Conservation (phyloP, 2,113 vertebrate species). For the Limnothrissa miodon region DNA sequence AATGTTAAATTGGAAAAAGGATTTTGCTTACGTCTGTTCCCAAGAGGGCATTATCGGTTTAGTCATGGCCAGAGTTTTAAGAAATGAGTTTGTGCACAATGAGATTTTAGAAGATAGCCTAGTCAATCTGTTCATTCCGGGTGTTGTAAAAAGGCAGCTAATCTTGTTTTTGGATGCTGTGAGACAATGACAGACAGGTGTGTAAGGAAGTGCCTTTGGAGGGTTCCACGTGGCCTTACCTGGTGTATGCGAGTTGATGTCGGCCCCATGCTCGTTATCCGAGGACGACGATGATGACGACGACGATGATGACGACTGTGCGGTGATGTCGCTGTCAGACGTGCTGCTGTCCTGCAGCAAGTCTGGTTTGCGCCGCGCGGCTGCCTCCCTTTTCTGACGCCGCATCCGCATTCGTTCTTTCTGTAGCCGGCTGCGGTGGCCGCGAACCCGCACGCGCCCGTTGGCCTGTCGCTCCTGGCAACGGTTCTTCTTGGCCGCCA, state of each 20-base stretch:
- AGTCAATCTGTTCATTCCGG: neutral
- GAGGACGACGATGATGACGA: slow-evolving; percentile 84
- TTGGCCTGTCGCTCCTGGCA: slow-evolving; percentile 88
- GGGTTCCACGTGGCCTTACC: slow-evolving; percentile 53
- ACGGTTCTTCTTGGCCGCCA: slow-evolving; percentile 98
- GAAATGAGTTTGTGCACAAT: neutral
- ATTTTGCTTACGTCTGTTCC: neutral
- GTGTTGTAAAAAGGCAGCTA: neutral
- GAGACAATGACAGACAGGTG: neutral
- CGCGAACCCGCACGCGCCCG: slow-evolving; percentile 82
- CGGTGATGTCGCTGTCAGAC: slow-evolving; percentile 96
- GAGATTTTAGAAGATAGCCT: neutral
- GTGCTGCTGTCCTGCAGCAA: slow-evolving; percentile 99
- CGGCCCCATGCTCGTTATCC: slow-evolving; percentile 86
- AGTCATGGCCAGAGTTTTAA: neutral
- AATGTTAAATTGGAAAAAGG: no score
- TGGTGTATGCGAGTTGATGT: slow-evolving; percentile 93
- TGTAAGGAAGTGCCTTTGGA: neutral
- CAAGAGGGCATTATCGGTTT: neutral
- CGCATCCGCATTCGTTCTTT: slow-evolving; percentile 92
- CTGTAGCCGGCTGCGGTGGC: slow-evolving; percentile 93
- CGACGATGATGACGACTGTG: slow-evolving; percentile 89
- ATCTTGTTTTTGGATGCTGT: neutral
- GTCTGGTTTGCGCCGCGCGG: slow-evolving; percentile 93
- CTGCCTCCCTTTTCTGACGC: slow-evolving; percentile 92